Conservation (phyloP, 2,888 invertebrate genomes). For the Argynnis bischoffii region DNA sequence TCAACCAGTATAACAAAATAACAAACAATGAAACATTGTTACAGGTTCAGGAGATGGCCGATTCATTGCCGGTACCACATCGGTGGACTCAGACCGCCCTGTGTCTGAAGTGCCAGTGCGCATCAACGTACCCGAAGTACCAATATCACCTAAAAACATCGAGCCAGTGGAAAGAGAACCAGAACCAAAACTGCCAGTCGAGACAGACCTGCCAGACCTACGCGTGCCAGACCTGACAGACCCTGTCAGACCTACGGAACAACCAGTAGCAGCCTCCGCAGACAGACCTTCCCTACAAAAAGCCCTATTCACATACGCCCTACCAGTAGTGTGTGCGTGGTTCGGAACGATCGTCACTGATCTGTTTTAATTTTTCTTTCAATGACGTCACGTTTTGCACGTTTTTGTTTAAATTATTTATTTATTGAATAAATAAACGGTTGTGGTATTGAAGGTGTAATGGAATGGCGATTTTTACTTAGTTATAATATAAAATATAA, state of each 20-base stretch:
- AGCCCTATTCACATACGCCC: constrained; percentile 88
- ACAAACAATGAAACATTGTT: too few relatives aligned
- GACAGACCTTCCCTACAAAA: constrained; percentile 79
- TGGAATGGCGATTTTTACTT: too few relatives aligned
- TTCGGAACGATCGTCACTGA: constrained; percentile 91
- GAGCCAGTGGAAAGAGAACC: constrained; percentile 28
- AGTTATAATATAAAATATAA: too few relatives aligned
- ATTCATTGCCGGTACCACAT: constrained; percentile 42
- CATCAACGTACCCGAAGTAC: constrained; percentile 37
- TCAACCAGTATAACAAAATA: too few relatives aligned
- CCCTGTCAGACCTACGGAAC: constrained; percentile 45
- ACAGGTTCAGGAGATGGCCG: constrained; percentile 59
- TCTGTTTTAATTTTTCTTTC: constrained; percentile 84
- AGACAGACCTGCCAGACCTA: constrained; percentile 5
- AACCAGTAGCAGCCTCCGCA: constrained; percentile 59
- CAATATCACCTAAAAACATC: constrained; percentile 58
- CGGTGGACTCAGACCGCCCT: constrained; percentile 41
- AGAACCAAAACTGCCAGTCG: constrained; percentile 1
- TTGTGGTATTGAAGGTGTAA: constrained; percentile 2
- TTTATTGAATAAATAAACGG: background rate
- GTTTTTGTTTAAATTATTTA: too few relatives aligned
- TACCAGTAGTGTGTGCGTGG: constrained; percentile 93
- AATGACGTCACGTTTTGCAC: constrained; percentile 28
- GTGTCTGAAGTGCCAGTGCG: constrained; percentile 46
- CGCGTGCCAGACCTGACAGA: constrained; percentile 28